Evolutionary conservation across 2,113 vertebrate genomes (phyloP).

Genomic region (Hippocampus abdominalis): DNA sequence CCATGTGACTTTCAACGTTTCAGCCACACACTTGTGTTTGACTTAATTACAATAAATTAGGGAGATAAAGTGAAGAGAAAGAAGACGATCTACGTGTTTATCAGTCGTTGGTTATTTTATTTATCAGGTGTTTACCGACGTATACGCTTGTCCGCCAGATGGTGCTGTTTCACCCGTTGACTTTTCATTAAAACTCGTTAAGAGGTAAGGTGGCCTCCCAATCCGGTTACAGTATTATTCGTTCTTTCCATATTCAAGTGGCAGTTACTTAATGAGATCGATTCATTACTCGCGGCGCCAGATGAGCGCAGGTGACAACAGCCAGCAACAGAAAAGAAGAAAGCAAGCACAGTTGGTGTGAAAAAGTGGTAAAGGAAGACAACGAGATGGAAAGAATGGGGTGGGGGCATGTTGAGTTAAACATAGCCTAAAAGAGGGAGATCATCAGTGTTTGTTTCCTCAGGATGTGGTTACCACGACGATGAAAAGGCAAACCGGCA

Average conservation of each 20-base stretch:
- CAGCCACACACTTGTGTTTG: neutral
- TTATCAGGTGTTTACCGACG: neutral
- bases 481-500: conserved; percentile 51
- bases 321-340: neutral
- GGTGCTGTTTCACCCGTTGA: neutral
- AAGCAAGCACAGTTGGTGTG: conserved; percentile 20
- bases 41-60: neutral
- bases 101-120: neutral
- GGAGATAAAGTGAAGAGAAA: neutral
- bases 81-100: neutral
- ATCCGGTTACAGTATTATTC: too few species aligned
- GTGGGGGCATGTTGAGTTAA: conserved; percentile 57
- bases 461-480: conserved; percentile 72
- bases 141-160: neutral
- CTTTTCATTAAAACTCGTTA: neutral
- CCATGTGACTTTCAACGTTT: neutral
- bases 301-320: neutral
- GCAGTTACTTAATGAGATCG: too few species aligned
- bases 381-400: conserved; percentile 41
- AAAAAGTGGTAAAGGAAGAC: conserved; percentile 18
- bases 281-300: neutral
- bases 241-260: too few species aligned
- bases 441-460: conserved; percentile 72
- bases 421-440: conserved; percentile 70
- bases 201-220: too few species aligned